Evolutionary conservation across 2,113 vertebrate genomes (phyloP).

Genomic region (Brachyhypopomus occidentalis): DNA sequence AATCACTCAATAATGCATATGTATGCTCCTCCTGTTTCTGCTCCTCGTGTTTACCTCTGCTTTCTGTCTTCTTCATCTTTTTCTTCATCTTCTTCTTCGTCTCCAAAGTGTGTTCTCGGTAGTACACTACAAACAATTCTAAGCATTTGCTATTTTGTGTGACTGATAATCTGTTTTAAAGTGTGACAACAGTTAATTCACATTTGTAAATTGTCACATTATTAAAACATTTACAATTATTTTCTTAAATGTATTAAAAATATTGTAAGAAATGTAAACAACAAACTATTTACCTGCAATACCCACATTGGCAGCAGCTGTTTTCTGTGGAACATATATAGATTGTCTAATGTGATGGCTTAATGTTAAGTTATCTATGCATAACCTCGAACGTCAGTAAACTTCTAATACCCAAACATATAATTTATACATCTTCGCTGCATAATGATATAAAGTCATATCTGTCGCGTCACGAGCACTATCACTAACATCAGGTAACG

Average conservation of each 20-base stretch:
- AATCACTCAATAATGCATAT: not conserved
- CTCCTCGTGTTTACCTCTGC: not conserved
- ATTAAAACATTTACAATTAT: too few relatives aligned
- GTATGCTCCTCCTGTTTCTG: not conserved
- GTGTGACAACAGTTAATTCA: not conserved
- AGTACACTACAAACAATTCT: not conserved
- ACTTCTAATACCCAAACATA: not conserved
- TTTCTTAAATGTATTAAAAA: too few relatives aligned
- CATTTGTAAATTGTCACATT: not conserved
- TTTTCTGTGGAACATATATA: not conserved
- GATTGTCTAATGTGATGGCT: not conserved
- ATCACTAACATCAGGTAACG: slow-evolving; percentile 5
- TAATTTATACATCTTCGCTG: slow-evolving; percentile 11
- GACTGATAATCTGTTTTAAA: not conserved
- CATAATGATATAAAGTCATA: not conserved
- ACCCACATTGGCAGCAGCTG: not conserved
- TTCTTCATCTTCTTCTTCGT: not conserved
- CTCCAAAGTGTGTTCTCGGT: not conserved
- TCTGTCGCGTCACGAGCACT: too few relatives aligned
- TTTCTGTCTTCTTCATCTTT: not conserved
- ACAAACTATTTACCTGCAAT: not conserved
- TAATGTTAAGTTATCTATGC: not conserved
- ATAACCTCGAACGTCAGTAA: not conserved
- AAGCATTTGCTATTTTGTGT: too few relatives aligned
- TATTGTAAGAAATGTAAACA: too few relatives aligned